Base-by-base conservation (phyloP, 1,140 invertebrate genomes). In the Brachionus paranguensis region DNA sequence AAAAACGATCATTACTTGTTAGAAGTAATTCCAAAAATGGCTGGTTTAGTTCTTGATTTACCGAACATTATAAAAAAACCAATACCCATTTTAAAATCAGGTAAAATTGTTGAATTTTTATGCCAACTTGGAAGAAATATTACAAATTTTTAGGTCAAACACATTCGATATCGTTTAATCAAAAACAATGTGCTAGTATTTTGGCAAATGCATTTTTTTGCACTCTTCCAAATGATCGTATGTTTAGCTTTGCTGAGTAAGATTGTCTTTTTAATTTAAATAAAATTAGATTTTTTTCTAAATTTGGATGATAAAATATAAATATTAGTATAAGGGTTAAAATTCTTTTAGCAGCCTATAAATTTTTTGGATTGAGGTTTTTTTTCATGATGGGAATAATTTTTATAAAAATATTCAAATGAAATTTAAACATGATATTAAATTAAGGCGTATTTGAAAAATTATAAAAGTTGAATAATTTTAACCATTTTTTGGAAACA, bases 131-230 rank as follows among this genome's bases (percentile, higher is more conserved):
- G 1, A 33, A 33, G n/a, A 50, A 50, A 14, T n/a, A 50, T 4
- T 53, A 53, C 14, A n/a, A 53, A 14, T 53, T 6, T 53, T 53
- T 53, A 41, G 55, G 79, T 17, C 14, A 27, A 24, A 47, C 24
- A 70, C 27, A 37, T n/a, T 65, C 79, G 27, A 87, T 94, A 3
- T 93, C 92, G 74, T 87, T 94, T n/a, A 94, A 92, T 86, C 95
- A 97, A 87, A 90, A 93, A 68, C 96, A 99, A 91, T 92, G 95
- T 72, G 92, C 94, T 2, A 93, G 92, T 87, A 89, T 99, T 45
- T 88, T 98, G 81, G 95, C 96, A 1, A 98, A 98, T 91, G 96
- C 95, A 27, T 98, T 99, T 89, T 93, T 98, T 83, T 97, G 95
- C 88, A 98, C 96, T 81, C 98, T 96, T 14, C 14, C 47, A 53